Percentiles rank a stretch among this genome's conserved stretches.
Evolutionary conservation across 2,113 vertebrate genomes (phyloP).

Genomic region (Phrynosoma platyrhinos): DNA sequence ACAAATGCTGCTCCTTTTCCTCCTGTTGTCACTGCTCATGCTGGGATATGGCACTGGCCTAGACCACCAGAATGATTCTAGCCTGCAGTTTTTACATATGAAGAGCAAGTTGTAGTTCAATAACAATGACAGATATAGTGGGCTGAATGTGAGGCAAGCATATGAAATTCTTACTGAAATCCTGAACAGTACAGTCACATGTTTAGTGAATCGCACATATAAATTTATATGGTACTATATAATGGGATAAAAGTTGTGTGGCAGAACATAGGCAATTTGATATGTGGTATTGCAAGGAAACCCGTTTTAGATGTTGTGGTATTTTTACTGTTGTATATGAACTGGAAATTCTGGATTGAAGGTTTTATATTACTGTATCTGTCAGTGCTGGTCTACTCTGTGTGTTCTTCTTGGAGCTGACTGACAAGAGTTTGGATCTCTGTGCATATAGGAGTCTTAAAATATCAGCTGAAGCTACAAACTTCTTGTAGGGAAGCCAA

Average conservation of each 20-base stretch:
- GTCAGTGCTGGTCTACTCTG: constrained; percentile 1
- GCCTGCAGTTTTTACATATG: background rate
- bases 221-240: background rate
- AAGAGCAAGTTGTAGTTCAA: background rate
- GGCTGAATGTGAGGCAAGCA: background rate
- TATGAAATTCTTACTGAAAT: background rate
- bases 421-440: background rate
- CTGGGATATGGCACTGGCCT: too few relatives aligned
- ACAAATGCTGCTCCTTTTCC: too few relatives aligned
- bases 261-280: background rate
- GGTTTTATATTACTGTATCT: background rate
- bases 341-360: constrained; percentile 20
- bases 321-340: background rate
- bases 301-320: background rate
- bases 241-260: background rate
- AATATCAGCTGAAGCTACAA: background rate
- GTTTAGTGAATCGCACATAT: background rate
- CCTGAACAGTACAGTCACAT: background rate
- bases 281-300: background rate
- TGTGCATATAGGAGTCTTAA: background rate
- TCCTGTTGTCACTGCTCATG: too few relatives aligned
- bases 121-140: too few relatives aligned
- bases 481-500: background rate
- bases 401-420: background rate
- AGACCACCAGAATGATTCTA: too few relatives aligned